Evolutionary conservation across 2,113 vertebrate species (phyloP).

Genomic region (Gambusia affinis): DNA sequence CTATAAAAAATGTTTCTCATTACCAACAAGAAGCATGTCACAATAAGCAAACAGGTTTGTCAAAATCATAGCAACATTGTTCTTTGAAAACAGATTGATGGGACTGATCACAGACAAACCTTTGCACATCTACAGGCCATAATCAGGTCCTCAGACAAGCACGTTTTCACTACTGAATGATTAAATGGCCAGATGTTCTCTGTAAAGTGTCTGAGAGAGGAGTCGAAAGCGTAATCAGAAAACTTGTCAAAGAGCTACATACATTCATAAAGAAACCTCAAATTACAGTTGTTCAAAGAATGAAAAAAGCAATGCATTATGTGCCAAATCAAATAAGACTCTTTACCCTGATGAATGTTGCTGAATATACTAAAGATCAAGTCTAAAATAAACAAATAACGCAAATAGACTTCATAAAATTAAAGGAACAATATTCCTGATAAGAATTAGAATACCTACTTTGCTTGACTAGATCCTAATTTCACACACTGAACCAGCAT

Average conservation of each 20-base stretch:
- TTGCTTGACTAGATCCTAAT: slow-evolving; percentile 52
- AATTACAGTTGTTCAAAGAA: neutral
- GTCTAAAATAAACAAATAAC: too few species aligned
- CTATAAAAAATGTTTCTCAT: neutral
- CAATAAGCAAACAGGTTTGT: neutral
- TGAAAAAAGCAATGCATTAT: neutral
- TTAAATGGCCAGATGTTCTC: neutral
- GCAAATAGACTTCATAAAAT: too few species aligned
- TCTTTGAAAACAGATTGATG: neutral
- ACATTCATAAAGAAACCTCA: neutral
- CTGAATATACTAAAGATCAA: too few species aligned
- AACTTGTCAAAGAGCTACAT: neutral
- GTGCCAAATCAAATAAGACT: neutral
- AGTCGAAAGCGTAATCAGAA: neutral
- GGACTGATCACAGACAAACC: neutral
- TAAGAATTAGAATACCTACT: neutral
- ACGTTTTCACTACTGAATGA: neutral
- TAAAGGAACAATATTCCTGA: neutral
- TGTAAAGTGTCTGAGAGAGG: neutral
- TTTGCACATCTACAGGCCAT: neutral
- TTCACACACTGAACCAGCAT: slow-evolving; percentile 51
- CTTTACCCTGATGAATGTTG: neutral
- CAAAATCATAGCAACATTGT: neutral
- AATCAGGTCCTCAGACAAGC: neutral
- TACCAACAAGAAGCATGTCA: neutral